These are phyloP conservation scores for Oscheius myriophilus DNA, from an alignment of 2,888 invertebrate species.

Conservation along the genomic window DNA sequence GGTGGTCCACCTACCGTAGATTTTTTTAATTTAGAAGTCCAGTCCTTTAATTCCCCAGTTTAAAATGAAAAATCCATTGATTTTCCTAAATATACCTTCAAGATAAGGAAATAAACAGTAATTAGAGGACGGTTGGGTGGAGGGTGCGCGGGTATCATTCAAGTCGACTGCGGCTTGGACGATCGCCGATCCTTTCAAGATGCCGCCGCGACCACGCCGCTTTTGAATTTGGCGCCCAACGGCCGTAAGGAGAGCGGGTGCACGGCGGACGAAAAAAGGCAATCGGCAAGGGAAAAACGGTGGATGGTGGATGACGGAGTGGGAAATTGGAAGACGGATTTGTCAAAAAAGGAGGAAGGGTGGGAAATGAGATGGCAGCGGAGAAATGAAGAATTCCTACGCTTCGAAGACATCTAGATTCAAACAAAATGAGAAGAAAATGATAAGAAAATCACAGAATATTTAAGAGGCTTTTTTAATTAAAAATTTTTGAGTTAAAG, in stretches of 20 bases:
- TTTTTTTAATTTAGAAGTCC: no score
- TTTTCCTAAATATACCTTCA: not conserved
- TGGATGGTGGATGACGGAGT: not conserved
- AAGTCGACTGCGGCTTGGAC: slow-evolving; percentile 14
- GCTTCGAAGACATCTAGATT: no score
- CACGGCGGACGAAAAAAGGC: not conserved
- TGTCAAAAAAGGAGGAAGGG: not conserved
- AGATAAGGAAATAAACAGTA: not conserved
- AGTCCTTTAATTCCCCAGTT: no score
- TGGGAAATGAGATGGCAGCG: no score
- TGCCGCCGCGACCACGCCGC: slow-evolving; percentile 24
- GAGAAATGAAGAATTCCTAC: no score
- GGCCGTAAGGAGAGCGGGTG: not conserved
- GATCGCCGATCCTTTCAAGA: slow-evolving; percentile 20
- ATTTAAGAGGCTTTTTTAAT: no score
- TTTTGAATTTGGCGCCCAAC: slow-evolving; percentile 26
- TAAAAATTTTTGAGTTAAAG: no score
- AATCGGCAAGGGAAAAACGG: not conserved
- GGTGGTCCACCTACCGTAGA: no score
- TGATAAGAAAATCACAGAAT: no score
- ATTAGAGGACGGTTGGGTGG: not conserved
- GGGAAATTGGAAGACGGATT: not conserved
- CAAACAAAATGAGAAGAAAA: no score
- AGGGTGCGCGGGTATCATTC: slow-evolving; percentile 16
- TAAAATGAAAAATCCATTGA: no score